Evolutionary conservation across 1,140 invertebrate species (phyloP).

Genomic region (Ips nitidus): DNA sequence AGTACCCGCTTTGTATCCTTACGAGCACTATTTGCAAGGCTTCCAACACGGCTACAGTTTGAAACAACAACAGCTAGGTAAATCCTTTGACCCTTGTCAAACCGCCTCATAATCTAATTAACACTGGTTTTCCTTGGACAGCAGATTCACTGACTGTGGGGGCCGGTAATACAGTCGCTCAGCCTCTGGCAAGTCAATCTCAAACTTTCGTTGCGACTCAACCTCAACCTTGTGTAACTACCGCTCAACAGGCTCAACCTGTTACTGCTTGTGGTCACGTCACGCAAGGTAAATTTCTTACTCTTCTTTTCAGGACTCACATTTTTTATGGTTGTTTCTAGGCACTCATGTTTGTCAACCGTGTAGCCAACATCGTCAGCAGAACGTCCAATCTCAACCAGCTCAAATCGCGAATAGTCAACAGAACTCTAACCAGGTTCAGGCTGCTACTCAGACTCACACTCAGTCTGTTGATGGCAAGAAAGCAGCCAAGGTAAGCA

Average conservation of each 20-base stretch:
- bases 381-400: conserved; percentile 44
- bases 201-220: conserved; percentile 21
- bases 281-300: conserved; percentile 19
- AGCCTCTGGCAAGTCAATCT: conserved; percentile 18
- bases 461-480: conserved; percentile 29
- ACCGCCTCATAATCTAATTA: background rate
- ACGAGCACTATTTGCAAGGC: conserved; percentile 52
- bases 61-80: conserved; percentile 49
- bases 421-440: conserved; percentile 55
- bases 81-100: background rate
- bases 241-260: conserved; percentile 21
- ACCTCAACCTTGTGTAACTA: conserved; percentile 16
- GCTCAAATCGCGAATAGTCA: conserved; percentile 31
- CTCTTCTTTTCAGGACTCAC: background rate
- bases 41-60: conserved; percentile 54
- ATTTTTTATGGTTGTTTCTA: background rate
- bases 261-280: conserved; percentile 26
- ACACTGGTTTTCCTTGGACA: conserved; percentile 1
- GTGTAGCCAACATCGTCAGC: conserved; percentile 44
- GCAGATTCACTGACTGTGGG: conserved; percentile 27
- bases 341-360: conserved; percentile 41
- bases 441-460: conserved; percentile 57
- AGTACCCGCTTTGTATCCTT: conserved; percentile 49
- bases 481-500: conserved; percentile 37
- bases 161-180: conserved; percentile 11